Evolutionary conservation across 2,888 invertebrate genomes (phyloP).

Genomic region (Spisula solida): DNA sequence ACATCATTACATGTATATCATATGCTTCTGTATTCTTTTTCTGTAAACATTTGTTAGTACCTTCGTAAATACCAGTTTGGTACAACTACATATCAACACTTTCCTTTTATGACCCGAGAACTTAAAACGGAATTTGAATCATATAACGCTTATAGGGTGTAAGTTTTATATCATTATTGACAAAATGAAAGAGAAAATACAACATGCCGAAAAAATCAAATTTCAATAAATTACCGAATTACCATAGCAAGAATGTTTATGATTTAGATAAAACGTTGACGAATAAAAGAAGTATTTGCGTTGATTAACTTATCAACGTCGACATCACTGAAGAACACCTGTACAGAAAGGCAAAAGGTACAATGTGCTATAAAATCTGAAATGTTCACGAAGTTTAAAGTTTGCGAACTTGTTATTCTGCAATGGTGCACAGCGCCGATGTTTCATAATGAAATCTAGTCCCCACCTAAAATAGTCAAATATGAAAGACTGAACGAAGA

Average conservation of each 20-base stretch:
- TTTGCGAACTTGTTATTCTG: no score
- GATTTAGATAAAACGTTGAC: constrained; percentile 26
- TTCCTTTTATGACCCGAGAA: not conserved
- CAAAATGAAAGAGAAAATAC: constrained; percentile 14
- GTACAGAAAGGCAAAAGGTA: not conserved
- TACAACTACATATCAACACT: constrained; percentile 17
- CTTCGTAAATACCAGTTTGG: not conserved
- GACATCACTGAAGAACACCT: constrained; percentile 26
- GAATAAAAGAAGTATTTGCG: constrained; percentile 37
- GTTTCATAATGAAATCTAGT: no score
- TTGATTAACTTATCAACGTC: constrained; percentile 39
- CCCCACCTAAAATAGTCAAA: no score
- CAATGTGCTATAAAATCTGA: no score
- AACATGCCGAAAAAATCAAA: constrained; percentile 33
- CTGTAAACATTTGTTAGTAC: not conserved
- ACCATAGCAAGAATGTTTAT: constrained; percentile 39
- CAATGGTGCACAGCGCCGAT: no score
- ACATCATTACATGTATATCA: no score
- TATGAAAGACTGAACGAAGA: no score
- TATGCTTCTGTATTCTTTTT: not conserved
- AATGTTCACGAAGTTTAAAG: no score
- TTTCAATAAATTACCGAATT: constrained; percentile 51
- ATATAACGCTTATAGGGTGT: not conserved
- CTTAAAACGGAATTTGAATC: constrained; percentile 20
- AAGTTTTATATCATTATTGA: not conserved